Conservation (phyloP, 2,797 vertebrate genomes). For the Sebastes iracundus region DNA sequence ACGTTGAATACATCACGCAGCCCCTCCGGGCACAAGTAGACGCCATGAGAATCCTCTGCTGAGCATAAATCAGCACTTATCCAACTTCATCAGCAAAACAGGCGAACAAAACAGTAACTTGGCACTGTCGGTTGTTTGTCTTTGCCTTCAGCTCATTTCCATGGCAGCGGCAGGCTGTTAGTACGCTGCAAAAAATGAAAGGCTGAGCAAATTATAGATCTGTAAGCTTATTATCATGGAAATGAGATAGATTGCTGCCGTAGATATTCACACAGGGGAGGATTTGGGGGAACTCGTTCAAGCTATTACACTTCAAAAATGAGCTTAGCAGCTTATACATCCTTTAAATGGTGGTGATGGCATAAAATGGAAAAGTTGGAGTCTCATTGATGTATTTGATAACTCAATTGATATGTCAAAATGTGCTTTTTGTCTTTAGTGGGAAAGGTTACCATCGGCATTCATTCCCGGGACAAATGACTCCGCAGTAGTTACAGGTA, state of each 20-base stretch:
- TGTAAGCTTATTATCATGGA: constrained; percentile 19
- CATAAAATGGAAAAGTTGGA: neutral
- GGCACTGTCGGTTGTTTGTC: constrained; percentile 41
- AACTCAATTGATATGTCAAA: neutral
- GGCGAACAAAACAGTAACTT: constrained; percentile 29
- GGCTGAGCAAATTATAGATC: constrained; percentile 12
- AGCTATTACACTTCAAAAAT: neutral
- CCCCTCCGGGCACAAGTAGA: neutral
- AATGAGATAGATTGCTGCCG: constrained; percentile 6
- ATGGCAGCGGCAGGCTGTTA: constrained; percentile 3
- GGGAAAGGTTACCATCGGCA: neutral
- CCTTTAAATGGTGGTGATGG: neutral
- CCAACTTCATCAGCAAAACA: constrained; percentile 60
- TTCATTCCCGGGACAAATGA: neutral
- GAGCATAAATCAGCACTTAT: constrained; percentile 60
- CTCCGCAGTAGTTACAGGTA: neutral
- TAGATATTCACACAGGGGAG: constrained; percentile 11
- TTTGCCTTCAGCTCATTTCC: constrained; percentile 52
- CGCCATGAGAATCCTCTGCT: constrained; percentile 36
- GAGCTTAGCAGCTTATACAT: neutral
- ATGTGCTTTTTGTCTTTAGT: neutral
- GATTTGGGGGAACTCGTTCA: neutral
- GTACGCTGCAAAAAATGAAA: constrained; percentile 19
- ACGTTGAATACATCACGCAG: neutral
- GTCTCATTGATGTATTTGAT: neutral